A percentile compares a stretch with the other conserved stretches of the same genome.
These are phyloP conservation scores for Dasyornis broadbenti DNA, from an alignment of 2,113 vertebrate genomes.

Conservation along the genomic window DNA sequence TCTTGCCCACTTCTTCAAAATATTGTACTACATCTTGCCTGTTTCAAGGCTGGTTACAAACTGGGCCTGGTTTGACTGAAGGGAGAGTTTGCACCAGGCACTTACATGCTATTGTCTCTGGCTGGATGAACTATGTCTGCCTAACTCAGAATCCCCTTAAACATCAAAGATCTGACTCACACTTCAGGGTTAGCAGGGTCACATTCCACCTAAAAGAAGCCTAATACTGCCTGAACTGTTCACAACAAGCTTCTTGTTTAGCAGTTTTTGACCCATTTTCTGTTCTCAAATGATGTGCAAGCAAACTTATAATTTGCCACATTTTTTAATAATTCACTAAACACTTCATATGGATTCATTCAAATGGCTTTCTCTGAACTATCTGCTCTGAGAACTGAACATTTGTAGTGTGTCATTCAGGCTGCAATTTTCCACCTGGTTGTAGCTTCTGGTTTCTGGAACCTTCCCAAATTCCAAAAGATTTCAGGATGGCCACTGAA, in stretches of 20 bases:
- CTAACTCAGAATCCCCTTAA: neutral
- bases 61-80: neutral
- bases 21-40: neutral
- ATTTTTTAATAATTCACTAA: constrained; percentile 8
- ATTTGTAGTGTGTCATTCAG: neutral
- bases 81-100: neutral
- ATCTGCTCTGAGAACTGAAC: neutral
- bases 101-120: neutral
- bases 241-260: constrained; percentile 14
- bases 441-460: neutral
- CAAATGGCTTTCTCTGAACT: neutral
- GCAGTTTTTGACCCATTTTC: neutral
- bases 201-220: constrained; percentile 38
- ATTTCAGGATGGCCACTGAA: neutral
- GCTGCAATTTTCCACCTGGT: neutral
- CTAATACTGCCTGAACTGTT: neutral
- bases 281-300: neutral
- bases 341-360: neutral
- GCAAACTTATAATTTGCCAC: neutral
- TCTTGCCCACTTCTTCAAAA: neutral
- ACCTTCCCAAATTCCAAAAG: neutral
- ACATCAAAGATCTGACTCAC: constrained; percentile 49
- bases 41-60: neutral
- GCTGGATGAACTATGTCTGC: neutral
- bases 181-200: constrained; percentile 35